phyloP scores from a whole-genome alignment of 1,140 invertebrate genomes.

The Nasonia longicornis region DNA sequence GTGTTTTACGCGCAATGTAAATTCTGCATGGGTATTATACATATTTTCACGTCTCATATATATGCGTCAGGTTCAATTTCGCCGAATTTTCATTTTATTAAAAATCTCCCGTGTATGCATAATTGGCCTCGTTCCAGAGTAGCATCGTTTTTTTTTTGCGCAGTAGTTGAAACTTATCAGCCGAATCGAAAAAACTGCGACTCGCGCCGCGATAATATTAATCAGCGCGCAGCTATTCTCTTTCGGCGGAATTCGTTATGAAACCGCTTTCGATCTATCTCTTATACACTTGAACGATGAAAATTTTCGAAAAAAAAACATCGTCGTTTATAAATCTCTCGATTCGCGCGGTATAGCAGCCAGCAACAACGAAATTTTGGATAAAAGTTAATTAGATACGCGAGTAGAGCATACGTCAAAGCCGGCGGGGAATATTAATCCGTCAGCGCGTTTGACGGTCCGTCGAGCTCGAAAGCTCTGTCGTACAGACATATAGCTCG shows the following conservation, averaged over 20 bases:
- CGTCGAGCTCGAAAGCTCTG: slow-evolving; percentile 7
- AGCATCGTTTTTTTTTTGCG: no score
- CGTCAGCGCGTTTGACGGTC: not conserved
- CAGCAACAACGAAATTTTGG: no score
- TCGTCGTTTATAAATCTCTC: not conserved
- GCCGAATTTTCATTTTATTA: no score
- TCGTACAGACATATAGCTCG: not conserved
- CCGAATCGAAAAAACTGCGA: not conserved
- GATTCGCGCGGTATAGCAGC: no score
- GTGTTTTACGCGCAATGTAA: slow-evolving; percentile 1
- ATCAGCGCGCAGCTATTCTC: not conserved
- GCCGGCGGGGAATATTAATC: not conserved
- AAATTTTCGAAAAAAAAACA: not conserved
- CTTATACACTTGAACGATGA: no score
- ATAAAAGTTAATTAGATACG: not conserved
- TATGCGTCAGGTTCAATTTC: no score
- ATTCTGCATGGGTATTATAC: not conserved
- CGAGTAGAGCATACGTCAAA: not conserved
- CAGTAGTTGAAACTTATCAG: not conserved
- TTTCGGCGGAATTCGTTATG: not conserved
- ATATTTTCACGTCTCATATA: not conserved
- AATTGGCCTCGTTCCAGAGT: no score
- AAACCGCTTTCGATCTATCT: no score
- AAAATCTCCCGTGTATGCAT: not conserved
- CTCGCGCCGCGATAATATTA: not conserved